Base-by-base conservation (phyloP, 2,888 invertebrate genomes). In the Proisotoma minuta region DNA sequence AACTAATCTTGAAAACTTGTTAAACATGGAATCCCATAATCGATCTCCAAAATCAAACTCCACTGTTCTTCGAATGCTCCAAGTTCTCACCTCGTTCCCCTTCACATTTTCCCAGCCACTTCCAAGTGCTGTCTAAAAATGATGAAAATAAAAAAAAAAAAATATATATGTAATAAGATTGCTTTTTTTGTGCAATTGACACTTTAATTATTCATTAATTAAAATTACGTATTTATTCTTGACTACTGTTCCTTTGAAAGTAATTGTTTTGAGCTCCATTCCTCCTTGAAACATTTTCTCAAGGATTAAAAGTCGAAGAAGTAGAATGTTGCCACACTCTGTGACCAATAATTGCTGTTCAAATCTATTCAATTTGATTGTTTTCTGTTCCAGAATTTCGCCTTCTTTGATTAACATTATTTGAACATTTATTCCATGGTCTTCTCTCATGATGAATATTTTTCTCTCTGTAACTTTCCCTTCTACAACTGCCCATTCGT, bases 11-110 rank as follows among this genome's bases (percentile, higher is more conserved):
- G 63, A 65, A 52, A 62, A 57, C 43, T 65, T 60, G 23, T 68
- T 69, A 51, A 60, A 68, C 39, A 73, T 57, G 2, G 64, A 69
- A 48, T 73, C 73, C 71, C 71, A 71, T 10, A 52, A 43, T 8
- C 68, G 62, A 12, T 63, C 65, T 15, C 63, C 66, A 12, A 63
- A 59, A 10, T 62, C 59, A 3, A 62, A 54, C 23, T 49, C 47
- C 2, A 68, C 66, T 1, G 66, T 61, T 60, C 73, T 57, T 47
- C 71, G 59, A 50, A 70, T 64, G 50, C 70, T 70, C 59, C 60
- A 65, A 18, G 70, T 69, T 57, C 63, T 56, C 26, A 65, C 58
- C 22, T 66, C 59, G 61, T 70, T 64, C 51, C 71, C 73, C 39
- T 61, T 62, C 8, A 73, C 65, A 24, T 64, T 65, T 57, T 73